phyloP scores from a whole-genome alignment of 2,113 vertebrate species.

The Clinocottus analis region DNA sequence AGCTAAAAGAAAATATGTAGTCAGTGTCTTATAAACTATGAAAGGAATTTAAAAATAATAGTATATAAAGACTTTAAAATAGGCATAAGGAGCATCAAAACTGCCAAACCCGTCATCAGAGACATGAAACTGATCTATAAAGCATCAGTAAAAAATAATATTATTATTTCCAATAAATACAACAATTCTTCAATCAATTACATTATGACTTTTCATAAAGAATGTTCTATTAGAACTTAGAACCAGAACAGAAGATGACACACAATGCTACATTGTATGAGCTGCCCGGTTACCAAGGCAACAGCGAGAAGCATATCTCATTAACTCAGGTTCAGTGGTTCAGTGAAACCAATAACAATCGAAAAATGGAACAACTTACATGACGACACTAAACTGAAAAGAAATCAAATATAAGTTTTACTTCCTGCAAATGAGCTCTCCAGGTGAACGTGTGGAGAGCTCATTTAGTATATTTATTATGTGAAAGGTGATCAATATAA shows the following conservation, averaged over 20 bases:
- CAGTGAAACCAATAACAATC: not conserved
- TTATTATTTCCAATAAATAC: not conserved
- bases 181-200: not conserved
- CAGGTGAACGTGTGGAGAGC: too few species aligned
- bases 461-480: too few species aligned
- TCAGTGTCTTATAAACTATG: too few species aligned
- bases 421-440: too few species aligned
- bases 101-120: too few species aligned
- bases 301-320: not conserved
- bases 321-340: not conserved
- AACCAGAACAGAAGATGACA: not conserved
- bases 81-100: too few species aligned
- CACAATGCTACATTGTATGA: not conserved
- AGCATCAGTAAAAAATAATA: not conserved
- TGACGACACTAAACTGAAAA: not conserved
- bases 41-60: too few species aligned
- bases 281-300: constrained; percentile 6
- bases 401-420: not conserved
- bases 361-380: not conserved
- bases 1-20: not conserved
- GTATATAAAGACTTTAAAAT: not conserved
- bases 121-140: not conserved
- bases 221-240: too few species aligned
- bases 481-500: not conserved
- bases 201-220: too few species aligned